Evolutionary conservation across 2,113 vertebrate species (phyloP), one percentile per base, ranked within the genome.

Genomic region (Dolichallabes microphthalmus): DNA sequence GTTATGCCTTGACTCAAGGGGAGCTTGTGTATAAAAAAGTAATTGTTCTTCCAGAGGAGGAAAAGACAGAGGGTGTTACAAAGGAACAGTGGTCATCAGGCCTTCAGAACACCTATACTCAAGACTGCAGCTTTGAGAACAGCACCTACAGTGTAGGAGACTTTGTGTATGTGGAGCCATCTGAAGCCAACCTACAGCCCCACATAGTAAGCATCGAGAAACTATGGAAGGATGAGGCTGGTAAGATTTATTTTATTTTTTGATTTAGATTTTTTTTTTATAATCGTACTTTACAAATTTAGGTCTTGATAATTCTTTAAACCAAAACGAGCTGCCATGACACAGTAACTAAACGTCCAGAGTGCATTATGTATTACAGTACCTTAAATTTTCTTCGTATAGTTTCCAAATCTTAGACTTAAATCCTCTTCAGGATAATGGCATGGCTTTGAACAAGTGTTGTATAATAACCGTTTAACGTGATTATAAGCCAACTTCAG

Each of bases 151-250:
- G 95, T 0, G 97, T 99, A 76, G 98, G 98, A 22, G 98, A 99
- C 80, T 99, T 95, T 11, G 97, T 99, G 35, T 99, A 99, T 0
- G 96, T 99, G 89, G 96, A 97, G 87, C 97, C 97, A 1, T 95
- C 97, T 20, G 96, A 99, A 87, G 88, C 96, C 15, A 97, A 95
- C 83, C 89, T 98, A 68, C 96, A 97, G 22, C 97, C 97, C 25
- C 98, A 99, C 87, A 98, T 99, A 3, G 98, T 99, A 91, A 98
- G 96, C 86, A 99, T 99, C 66, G 98, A 99, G 89, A 96, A 96
- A 27, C 93, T 99, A 0, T 99, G 98, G 98, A 96, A 98, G 88
- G 96, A 99, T 88, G 95, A 97, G 91, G 91, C 96, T 89, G 98
- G 98, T 99, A 20, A 52, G 32, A 7, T 22, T 20, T 69, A 68